These are phyloP conservation scores for Raphicerus campestris DNA, from an alignment of 2,113 vertebrate species.

Conservation along the genomic window DNA sequence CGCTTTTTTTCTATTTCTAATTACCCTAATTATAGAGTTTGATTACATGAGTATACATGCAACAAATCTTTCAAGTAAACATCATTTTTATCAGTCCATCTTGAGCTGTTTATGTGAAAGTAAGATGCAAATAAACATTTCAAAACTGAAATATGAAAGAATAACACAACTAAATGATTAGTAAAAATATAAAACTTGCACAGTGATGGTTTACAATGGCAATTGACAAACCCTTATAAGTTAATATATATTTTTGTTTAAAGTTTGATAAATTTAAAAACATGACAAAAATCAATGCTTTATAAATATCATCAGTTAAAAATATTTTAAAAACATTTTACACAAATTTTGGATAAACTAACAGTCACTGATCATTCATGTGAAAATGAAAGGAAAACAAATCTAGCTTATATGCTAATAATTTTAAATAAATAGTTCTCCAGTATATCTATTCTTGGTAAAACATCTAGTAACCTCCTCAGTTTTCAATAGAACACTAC, in stretches of 20 bases:
- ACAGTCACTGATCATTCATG: background rate
- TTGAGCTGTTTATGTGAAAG: background rate
- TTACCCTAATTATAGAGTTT: background rate
- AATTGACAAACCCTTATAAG: background rate
- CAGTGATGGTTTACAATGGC: background rate
- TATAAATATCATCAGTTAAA: background rate
- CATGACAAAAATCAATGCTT: background rate
- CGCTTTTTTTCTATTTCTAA: background rate
- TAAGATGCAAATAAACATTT: background rate
- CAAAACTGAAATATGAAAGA: slow-evolving; percentile 40
- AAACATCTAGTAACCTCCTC: background rate
- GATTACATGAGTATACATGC: background rate
- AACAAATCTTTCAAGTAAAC: background rate
- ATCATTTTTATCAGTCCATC: slow-evolving; percentile 32
- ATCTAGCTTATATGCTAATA: slow-evolving; percentile 1
- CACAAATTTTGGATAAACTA: background rate
- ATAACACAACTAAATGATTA: background rate
- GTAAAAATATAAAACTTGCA: slow-evolving; percentile 22
- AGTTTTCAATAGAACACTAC: slow-evolving; percentile 20
- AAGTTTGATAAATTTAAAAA: background rate
- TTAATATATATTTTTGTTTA: slow-evolving; percentile 1
- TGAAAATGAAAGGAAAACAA: background rate
- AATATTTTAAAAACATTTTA: background rate
- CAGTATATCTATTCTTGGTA: background rate
- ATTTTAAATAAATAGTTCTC: background rate